Evolutionary conservation across 2,797 vertebrate species (phyloP), one percentile per base, ranked within the genome.

Genomic region (Platyrinchus mystaceus): DNA sequence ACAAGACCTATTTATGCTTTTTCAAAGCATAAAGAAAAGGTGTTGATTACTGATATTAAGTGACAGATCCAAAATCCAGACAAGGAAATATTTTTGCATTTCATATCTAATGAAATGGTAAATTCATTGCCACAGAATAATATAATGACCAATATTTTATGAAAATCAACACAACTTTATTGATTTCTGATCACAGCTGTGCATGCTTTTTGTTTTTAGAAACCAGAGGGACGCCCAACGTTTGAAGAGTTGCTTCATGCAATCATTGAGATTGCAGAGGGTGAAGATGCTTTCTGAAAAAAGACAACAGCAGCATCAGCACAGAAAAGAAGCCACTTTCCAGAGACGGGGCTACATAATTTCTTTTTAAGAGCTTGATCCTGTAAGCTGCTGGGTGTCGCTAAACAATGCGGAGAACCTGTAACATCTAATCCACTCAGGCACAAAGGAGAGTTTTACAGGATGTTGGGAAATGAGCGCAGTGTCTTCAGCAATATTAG

Each of bases 251-350:
- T 99, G 86, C 97, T 98, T 74, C 60, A 46, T 17, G 96, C 93
- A 50, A 99, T 99, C 84, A 96, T 98, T 14, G 97, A 98, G 8
- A 96, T 98, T 49, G 97, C 98, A 16, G 99, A 99, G 75, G 94
- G 95, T 4, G 99, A 99, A 94, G 97, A 98, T 83, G 52, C 94
- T 49, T 97, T 97, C 71, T 97, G 97, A 97, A 87, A 93, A 96
- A 93, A 39, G 50, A 20, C 24, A 67, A 50, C 39, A 16, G 63
- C 41, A 34, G 37, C 47, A 66, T 6, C 87, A 86, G 70, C 55
- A 47, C 22, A 27, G 74, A 46, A 68, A 93, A 83, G 76, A 68
- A 84, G 30, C 6, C 26, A 27, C 32, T 82, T 94, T 21, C 24
- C 10, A 59, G 66, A 89, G 30, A 79, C 37, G 36, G 41, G 77